Conservation (phyloP, 2,888 invertebrate species). For the Punctoribates punctum region DNA sequence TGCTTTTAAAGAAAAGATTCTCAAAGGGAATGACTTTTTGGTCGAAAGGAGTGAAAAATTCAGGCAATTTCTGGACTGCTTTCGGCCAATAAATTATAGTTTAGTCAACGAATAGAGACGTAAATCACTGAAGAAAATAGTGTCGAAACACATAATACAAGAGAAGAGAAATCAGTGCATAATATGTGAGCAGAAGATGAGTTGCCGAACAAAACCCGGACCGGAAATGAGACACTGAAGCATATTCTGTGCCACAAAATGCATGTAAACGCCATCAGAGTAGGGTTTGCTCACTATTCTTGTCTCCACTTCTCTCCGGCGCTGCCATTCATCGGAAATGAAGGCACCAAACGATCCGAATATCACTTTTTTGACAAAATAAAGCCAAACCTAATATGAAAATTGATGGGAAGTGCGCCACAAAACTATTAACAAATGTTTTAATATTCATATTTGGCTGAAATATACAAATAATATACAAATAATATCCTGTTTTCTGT, state of each 20-base stretch:
- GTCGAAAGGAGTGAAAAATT: background rate
- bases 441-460: background rate
- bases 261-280: conserved; percentile 14
- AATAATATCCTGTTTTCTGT: too few species aligned
- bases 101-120: background rate
- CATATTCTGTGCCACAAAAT: background rate
- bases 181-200: background rate
- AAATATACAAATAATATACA: background rate
- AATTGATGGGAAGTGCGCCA: background rate
- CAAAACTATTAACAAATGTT: conserved; percentile 8
- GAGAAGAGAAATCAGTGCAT: background rate
- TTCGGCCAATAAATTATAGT: conserved; percentile 6
- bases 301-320: background rate
- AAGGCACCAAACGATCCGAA: background rate
- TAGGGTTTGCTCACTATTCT: background rate
- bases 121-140: background rate
- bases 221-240: conserved; percentile 26
- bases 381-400: background rate
- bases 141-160: conserved; percentile 1
- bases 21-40: too few species aligned
- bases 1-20: too few species aligned
- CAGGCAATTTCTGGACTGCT: background rate
- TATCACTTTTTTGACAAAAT: conserved; percentile 22
- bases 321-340: conserved; percentile 10
- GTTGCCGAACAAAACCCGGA: conserved; percentile 24